Percentiles rank a stretch among this genome's conserved stretches.
These are phyloP conservation scores for Datnioides undecimradiatus DNA, from an alignment of 2,113 vertebrate species.

Conservation along the genomic window DNA sequence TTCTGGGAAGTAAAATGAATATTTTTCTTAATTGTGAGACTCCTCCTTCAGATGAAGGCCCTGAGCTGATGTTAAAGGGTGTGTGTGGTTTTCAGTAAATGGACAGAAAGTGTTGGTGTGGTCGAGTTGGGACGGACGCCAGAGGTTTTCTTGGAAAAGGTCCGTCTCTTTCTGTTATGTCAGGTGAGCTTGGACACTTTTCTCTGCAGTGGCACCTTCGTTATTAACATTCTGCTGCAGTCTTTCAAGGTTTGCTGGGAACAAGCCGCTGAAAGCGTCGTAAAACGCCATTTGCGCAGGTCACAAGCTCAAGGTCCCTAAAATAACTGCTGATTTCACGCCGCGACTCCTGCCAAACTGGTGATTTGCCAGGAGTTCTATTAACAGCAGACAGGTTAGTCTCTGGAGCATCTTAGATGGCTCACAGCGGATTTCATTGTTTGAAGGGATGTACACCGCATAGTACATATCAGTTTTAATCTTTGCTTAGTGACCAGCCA, in stretches of 20 bases:
- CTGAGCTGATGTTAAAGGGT: too few relatives aligned
- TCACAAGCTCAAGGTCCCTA: conserved; percentile 59
- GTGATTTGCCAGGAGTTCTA: conserved; percentile 23
- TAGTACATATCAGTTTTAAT: conserved; percentile 18
- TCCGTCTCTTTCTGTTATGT: neutral
- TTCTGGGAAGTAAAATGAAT: too few relatives aligned
- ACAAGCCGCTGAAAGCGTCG: conserved; percentile 36
- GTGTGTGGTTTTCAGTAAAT: too few relatives aligned
- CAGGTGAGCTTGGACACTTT: neutral
- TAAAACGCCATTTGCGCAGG: conserved; percentile 42
- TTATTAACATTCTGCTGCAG: conserved; percentile 53
- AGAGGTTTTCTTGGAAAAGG: conserved; percentile 9
- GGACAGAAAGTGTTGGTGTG: neutral
- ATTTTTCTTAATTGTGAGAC: too few relatives aligned
- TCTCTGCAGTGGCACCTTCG: neutral
- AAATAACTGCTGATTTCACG: conserved; percentile 59
- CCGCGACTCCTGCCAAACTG: conserved; percentile 34
- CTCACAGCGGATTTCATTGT: conserved; percentile 20
- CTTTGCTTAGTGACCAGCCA: conserved; percentile 24
- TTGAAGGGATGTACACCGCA: neutral
- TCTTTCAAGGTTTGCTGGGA: conserved; percentile 4
- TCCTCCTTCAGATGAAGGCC: too few relatives aligned
- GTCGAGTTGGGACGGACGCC: neutral
- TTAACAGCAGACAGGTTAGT: conserved; percentile 8
- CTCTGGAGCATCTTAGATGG: conserved; percentile 5